phyloP scores from a whole-genome alignment of 2,888 invertebrate genomes.

The Tenthredo distinguenda region DNA sequence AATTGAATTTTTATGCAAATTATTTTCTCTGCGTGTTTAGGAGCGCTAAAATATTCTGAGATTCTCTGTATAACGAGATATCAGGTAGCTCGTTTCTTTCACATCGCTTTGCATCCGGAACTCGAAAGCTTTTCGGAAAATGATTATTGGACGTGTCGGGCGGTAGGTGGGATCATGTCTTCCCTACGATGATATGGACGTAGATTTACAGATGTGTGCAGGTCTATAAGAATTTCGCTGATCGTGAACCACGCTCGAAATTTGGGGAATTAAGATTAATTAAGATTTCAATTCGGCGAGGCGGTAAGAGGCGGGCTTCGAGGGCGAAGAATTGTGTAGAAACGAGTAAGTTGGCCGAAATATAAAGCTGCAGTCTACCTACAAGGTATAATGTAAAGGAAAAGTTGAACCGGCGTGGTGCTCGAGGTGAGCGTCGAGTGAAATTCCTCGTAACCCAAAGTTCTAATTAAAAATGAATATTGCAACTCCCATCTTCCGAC shows the following conservation, averaged over 20 bases:
- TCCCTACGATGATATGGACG: neutral
- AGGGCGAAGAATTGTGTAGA: neutral
- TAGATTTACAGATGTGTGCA: neutral
- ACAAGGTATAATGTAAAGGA: neutral
- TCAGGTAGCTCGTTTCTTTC: neutral
- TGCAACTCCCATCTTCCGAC: neutral
- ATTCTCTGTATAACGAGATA: neutral
- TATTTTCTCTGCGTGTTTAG: neutral
- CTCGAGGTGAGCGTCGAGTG: neutral
- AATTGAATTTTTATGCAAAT: slow-evolving; percentile 44
- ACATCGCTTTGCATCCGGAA: neutral
- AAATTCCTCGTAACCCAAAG: slow-evolving; percentile 17
- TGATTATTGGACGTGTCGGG: neutral
- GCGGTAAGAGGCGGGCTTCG: neutral
- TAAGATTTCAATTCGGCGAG: neutral
- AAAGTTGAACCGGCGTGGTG: slow-evolving; percentile 7
- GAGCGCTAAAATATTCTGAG: neutral
- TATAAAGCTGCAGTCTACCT: neutral
- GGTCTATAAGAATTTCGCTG: neutral
- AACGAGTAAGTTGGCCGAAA: neutral
- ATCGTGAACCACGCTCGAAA: neutral
- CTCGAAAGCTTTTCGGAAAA: neutral
- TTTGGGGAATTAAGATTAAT: neutral
- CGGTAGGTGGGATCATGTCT: neutral
- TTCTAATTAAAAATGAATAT: slow-evolving; percentile 45